Base-by-base conservation (phyloP, 2,113 vertebrate species). In the Ardeotis arabs region DNA sequence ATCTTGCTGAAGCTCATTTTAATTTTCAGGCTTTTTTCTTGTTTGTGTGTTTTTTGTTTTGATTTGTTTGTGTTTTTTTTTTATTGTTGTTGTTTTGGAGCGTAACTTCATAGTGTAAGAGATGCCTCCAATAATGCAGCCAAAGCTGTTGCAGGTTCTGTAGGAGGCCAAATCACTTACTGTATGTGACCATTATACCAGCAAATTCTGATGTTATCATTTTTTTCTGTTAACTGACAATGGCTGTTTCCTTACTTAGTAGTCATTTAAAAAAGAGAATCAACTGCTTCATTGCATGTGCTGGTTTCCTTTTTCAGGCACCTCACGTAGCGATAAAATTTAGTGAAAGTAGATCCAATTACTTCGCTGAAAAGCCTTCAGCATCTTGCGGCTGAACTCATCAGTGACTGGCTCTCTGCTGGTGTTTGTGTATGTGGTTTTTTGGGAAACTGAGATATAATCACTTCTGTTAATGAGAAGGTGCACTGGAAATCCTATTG, bases 311-410 rank as follows among this genome's bases (percentile, higher is more conserved):
- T 84, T 83, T 80, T 55, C 56, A 74, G 60, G 28, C 37, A 35
- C 31, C 0, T 0, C 23, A 15, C 1, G 1, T 53, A 45, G 69
- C 1, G n/a, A 67, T 86, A 92, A 87, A 89, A 58, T 62, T 62
- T 70, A 84, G 76, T 58, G 68, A 66, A 74, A 67, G 33, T 19
- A 63, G 62, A 41, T 90, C 28, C 56, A 84, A 39, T 91, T 78
- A 81, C 55, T 84, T 89, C 21, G 24, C 64, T 80, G 53, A 50
- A 81, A 86, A 86, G 47, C 89, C 33, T 92, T 77, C 79, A 89
- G 59, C 33, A 11, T 76, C 35, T 73, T 68, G 47, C 58, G 69
- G 27, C 53, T 83, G 70, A 88, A 41, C 62, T 79, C 10, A 4
- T 60, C 62, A 25, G 47, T 24, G 17, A 7, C 6, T 0, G 0